Base-by-base conservation (phyloP, 2,888 invertebrate species). In the Volucella bombylans region DNA sequence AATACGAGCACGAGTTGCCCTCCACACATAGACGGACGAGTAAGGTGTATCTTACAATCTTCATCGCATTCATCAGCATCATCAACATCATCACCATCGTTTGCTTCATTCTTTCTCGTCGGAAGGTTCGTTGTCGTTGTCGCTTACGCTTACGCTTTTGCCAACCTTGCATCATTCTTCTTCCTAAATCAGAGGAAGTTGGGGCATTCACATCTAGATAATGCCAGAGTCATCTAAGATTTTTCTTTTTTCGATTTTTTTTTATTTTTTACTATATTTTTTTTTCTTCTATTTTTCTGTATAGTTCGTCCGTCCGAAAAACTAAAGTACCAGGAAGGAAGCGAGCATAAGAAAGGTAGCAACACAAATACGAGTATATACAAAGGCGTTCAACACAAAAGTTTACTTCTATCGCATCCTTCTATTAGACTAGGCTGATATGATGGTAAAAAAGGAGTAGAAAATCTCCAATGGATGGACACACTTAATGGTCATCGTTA, bases 51-150 rank as follows among this genome's bases (percentile, higher is more conserved):
- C 82, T 69, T 8, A 65, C 52, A 55, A 79, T 80, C 80, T 85
- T 85, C 80, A 80, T 85, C 83, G 80, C 76, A 85, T 85, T 85
- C 83, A 80, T 85, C 76, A 80, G 76, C 54, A 85, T 85, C 80
- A 80, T 85, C 76, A 80, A 71, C 54, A 85, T 85, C 80, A 85
- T 80, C 74, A 71, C 71, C 74, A 76, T 72, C 83, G 62, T 77
- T 64, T 69, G 59, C 41, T 74, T 43, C 57, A 38, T 23, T 67
- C 67, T 80, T 6, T 68, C 38, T 45, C 43, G 4, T 45, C 43
- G 8, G 45, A 50, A 49, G 45, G 62, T 52, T 18, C 69, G 69
- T 80, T 54, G 69, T 79, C 31, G 6, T 31, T 31, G 23, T 23
- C 23, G 23, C 2, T 23, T 1, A 2, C 31, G 31, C 31, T 31